phyloP scores from a whole-genome alignment of 1,140 invertebrate species.

The Araneus ventricosus region DNA sequence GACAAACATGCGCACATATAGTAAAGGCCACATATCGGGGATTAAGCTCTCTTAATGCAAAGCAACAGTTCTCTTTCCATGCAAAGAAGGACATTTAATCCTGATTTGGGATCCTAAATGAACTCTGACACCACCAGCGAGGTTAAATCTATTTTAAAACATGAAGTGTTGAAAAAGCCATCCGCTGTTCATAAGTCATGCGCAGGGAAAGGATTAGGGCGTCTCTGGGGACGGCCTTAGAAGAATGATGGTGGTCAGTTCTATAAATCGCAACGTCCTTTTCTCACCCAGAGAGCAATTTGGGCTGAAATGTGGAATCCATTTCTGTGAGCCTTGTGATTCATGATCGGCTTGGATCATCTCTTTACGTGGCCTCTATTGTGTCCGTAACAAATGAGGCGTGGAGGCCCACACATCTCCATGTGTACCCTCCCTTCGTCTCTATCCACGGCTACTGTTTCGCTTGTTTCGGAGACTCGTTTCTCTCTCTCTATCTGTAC shows the following conservation, averaged over 20 bases:
- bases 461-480: neutral
- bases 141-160: slow-evolving; percentile 16
- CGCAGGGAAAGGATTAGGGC: slow-evolving; percentile 42
- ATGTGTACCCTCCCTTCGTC: slow-evolving; percentile 7
- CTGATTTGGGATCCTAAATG: neutral
- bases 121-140: neutral
- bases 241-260: slow-evolving; percentile 67
- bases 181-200: slow-evolving; percentile 43
- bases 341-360: slow-evolving; percentile 61
- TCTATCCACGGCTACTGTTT: slow-evolving; percentile 31
- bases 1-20: too few relatives aligned
- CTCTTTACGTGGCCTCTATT: slow-evolving; percentile 63
- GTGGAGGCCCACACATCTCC: slow-evolving; percentile 9
- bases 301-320: slow-evolving; percentile 72
- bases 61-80: neutral
- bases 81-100: neutral
- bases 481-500: neutral
- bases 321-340: slow-evolving; percentile 65
- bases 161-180: neutral
- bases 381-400: slow-evolving; percentile 71
- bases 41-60: neutral
- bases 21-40: too few relatives aligned
- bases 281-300: slow-evolving; percentile 71
- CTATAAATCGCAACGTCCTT: slow-evolving; percentile 69
- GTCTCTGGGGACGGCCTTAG: slow-evolving; percentile 18